phyloP scores from a whole-genome alignment of 2,797 vertebrate species.

The Kryptolebias ocellatus region DNA sequence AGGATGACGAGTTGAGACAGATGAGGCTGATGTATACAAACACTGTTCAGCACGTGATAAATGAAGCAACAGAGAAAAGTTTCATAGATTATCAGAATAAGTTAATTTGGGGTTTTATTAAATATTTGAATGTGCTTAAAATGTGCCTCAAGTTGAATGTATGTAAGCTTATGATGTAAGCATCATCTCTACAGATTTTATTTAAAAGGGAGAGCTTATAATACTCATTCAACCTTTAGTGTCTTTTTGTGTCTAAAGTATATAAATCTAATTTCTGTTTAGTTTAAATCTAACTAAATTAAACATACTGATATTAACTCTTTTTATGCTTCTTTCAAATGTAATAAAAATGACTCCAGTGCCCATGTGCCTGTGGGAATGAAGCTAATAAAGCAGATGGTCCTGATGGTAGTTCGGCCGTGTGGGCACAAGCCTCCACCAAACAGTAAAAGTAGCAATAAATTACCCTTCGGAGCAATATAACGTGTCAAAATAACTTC shows the following conservation, averaged over 20 bases:
- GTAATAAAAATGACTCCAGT: not conserved
- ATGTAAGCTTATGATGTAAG: too few relatives aligned
- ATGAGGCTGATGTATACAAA: not conserved
- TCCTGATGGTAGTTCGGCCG: not conserved
- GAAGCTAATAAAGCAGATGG: conserved; percentile 9
- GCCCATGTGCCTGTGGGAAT: not conserved
- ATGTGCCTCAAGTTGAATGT: too few relatives aligned
- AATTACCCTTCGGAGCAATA: conserved; percentile 24
- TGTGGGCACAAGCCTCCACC: conserved; percentile 17
- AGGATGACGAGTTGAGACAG: not conserved
- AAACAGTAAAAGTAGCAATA: conserved; percentile 24
- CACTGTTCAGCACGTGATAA: not conserved
- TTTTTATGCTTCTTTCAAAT: not conserved
- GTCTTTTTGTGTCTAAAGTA: too few relatives aligned
- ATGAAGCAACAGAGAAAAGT: not conserved
- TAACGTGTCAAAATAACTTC: conserved; percentile 55
- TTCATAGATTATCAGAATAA: too few relatives aligned
- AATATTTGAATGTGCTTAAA: too few relatives aligned
- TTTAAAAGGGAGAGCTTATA: too few relatives aligned
- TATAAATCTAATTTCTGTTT: not conserved
- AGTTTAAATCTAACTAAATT: not conserved
- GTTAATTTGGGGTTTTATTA: too few relatives aligned
- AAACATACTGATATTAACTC: not conserved
- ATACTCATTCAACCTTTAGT: too few relatives aligned
- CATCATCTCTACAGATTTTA: too few relatives aligned